A percentile compares a stretch with the other conserved stretches of the same genome.
phyloP scores from a whole-genome alignment of 2,797 vertebrate species.

The Parauchenoglanis punctatus region DNA sequence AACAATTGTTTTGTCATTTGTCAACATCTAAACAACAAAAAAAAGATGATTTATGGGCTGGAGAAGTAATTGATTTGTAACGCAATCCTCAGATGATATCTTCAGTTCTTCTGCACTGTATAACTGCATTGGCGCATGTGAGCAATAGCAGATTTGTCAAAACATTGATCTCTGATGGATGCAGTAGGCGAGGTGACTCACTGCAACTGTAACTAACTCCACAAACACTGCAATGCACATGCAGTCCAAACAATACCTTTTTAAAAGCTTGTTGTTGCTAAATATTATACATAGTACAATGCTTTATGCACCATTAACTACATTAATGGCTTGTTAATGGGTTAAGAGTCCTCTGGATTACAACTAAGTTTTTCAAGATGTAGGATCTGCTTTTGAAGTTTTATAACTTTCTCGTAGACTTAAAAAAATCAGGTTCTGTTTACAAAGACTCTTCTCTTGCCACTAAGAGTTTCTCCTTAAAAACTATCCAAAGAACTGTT shows the following conservation, averaged over 20 bases:
- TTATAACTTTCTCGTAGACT: neutral
- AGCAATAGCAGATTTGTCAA: conserved; percentile 13
- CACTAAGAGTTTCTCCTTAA: neutral
- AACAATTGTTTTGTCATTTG: neutral
- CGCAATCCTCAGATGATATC: neutral
- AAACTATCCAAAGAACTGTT: neutral
- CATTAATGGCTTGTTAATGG: neutral
- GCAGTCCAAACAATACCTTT: neutral
- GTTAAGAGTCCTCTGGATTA: neutral
- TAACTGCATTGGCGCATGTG: neutral
- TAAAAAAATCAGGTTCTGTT: neutral
- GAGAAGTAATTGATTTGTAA: neutral
- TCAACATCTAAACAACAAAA: neutral
- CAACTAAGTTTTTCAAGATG: neutral
- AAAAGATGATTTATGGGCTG: neutral
- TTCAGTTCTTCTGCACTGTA: neutral
- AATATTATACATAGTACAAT: neutral
- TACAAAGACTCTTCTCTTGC: neutral
- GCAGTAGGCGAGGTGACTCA: neutral
- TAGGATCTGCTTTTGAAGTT: neutral
- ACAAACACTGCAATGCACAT: neutral
- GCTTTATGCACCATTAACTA: neutral
- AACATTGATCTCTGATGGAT: neutral
- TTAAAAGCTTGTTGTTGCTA: neutral
- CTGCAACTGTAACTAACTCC: neutral